Base-by-base conservation (phyloP, 2,797 vertebrate genomes). In the Allobates femoralis region DNA sequence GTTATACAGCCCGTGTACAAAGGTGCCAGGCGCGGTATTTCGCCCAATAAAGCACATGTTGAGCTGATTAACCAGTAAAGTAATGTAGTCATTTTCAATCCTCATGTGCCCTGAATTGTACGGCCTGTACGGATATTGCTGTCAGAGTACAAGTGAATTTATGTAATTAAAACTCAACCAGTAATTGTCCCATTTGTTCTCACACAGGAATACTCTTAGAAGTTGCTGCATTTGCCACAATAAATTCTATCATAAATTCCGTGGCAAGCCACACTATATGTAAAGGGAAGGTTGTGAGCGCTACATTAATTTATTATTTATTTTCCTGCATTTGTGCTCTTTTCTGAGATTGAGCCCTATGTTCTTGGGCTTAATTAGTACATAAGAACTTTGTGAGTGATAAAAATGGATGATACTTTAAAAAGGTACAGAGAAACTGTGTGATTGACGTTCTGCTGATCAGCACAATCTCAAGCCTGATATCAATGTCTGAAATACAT, bases 181-280 rank as follows among this genome's bases (percentile, higher is more conserved):
- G 66, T 82, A 56, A 82, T 82, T 82, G 80, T 67, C 80, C 30
- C 50, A 82, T 82, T 82, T 82, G 80, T 82, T 82, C 66, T 82
- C 66, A 82, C 28, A 34, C 50, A 51, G 80, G 66, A 71, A 82
- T n/a, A 53, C 18, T 14, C 46, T 82, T 41, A 82, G 80, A 82
- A 82, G 28, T 82, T 2, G 32, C 64, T 32, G 66, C 66, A 26
- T 37, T 32, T n/a, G 51, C 79, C 60, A 15, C 79, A 19, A 67
- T 81, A 81, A 81, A 81, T 66, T 50, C 26, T 12, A 26, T 37
- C 50, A 53, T 69, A 69, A 81, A 69, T 55, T 69, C 64, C 28
- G 2, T 34, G 51, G 66, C n/a, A 26, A 26, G 28, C 46, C 12
- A 7, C 79, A 16, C 28, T 21, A 26, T 50, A 55, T 19, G 28